phyloP scores from a whole-genome alignment of 2,113 vertebrate genomes.

The Camarhynchus parvulus region DNA sequence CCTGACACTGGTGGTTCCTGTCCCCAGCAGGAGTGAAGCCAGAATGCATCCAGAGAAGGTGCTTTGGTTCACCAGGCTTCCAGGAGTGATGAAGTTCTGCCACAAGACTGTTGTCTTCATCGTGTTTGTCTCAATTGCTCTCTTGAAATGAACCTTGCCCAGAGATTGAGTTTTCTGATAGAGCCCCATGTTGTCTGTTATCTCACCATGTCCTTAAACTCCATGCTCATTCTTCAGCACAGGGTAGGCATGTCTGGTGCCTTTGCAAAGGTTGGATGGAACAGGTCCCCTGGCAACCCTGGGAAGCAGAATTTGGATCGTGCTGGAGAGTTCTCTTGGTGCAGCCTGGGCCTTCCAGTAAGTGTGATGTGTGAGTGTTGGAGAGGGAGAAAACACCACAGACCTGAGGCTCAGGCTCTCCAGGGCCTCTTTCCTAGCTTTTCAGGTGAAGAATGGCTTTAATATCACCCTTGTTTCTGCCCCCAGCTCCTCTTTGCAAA shows the following conservation, averaged over 20 bases:
- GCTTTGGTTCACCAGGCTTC: neutral
- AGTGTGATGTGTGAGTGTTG: neutral
- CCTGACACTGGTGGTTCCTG: neutral
- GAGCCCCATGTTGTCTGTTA: neutral
- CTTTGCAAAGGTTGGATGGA: neutral
- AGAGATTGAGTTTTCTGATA: neutral
- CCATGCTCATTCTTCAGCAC: rapidly evolving
- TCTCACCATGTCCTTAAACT: neutral
- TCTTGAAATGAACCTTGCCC: neutral
- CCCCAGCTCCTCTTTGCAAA: neutral
- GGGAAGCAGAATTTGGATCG: neutral
- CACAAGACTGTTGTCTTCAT: neutral
- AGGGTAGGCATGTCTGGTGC: neutral
- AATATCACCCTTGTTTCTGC: neutral
- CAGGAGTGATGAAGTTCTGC: rapidly evolving
- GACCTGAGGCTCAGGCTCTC: neutral
- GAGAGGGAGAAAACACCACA: neutral
- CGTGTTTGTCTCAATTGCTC: neutral
- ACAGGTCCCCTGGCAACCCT: neutral
- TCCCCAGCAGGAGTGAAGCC: neutral
- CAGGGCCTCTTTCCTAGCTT: neutral
- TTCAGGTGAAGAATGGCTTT: neutral
- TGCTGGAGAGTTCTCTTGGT: neutral
- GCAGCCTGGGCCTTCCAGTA: neutral
- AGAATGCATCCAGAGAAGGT: neutral